Evolutionary conservation across 2,888 invertebrate species (phyloP).

Genomic region (Sphaerophoria rueppellii): DNA sequence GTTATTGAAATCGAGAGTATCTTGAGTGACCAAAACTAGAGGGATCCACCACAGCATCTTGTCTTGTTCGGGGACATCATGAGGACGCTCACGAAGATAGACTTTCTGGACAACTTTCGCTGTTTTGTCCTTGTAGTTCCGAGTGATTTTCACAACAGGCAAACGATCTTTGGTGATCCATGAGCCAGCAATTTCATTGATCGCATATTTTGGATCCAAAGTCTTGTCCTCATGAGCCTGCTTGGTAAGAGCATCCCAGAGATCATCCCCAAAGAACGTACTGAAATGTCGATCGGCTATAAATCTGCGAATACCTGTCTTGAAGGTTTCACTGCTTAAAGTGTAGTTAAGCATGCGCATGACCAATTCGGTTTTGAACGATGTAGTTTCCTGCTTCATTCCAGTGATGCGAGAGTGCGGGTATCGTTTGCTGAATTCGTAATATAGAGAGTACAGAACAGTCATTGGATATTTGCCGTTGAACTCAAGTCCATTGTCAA

Average conservation of each 20-base stretch:
- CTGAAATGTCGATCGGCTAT: constrained; percentile 87
- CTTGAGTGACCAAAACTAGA: constrained; percentile 85
- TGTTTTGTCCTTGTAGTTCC: constrained; percentile 86
- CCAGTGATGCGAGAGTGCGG: constrained; percentile 90
- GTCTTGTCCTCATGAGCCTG: constrained; percentile 85
- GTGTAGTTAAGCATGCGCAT: constrained; percentile 96
- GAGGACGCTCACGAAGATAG: constrained; percentile 88
- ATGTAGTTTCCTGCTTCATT: constrained; percentile 87
- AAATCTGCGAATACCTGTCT: constrained; percentile 87
- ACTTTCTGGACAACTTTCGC: constrained; percentile 86
- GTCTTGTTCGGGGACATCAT: constrained; percentile 87
- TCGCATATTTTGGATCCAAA: constrained; percentile 84
- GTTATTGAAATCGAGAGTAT: constrained; percentile 85
- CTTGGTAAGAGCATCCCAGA: constrained; percentile 89
- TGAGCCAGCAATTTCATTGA: constrained; percentile 88
- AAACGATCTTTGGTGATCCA: constrained; percentile 93
- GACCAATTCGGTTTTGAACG: constrained; percentile 89
- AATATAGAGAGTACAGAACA: constrained; percentile 89
- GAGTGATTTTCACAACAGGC: constrained; percentile 88
- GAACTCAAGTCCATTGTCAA: constrained; percentile 87
- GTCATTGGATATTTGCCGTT: constrained; percentile 92
- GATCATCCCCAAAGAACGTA: constrained; percentile 90
- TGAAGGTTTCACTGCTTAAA: constrained; percentile 89
- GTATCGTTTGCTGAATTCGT: constrained; percentile 90
- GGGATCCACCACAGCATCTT: constrained; percentile 90